A percentile compares a stretch with the other conserved stretches of the same genome.
Conservation (phyloP, 2,888 invertebrate genomes). For the Saturnia pavonia region DNA sequence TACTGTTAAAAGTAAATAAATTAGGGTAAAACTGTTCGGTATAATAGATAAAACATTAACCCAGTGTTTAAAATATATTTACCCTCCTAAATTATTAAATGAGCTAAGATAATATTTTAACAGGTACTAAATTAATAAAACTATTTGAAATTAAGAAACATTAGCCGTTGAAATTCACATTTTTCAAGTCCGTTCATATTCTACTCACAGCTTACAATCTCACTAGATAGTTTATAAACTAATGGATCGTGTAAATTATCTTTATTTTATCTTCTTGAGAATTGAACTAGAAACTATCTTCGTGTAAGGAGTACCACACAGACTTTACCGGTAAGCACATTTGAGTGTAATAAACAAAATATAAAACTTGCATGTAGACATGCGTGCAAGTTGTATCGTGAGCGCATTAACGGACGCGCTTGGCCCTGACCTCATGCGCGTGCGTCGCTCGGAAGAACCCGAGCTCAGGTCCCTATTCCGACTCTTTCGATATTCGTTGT, state of each 20-base stretch:
- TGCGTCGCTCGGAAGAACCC: slow-evolving; percentile 23
- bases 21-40: not conserved
- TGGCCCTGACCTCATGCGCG: slow-evolving; percentile 25
- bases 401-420: slow-evolving; percentile 23
- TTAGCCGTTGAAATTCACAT: no score
- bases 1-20: not conserved
- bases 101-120: no score
- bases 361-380: slow-evolving; percentile 10
- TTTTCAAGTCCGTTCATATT: no score
- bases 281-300: not conserved
- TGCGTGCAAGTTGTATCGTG: slow-evolving; percentile 5
- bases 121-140: not conserved
- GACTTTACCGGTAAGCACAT: not conserved
- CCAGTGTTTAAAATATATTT: no score
- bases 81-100: no score
- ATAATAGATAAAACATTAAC: no score
- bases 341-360: slow-evolving; percentile 1
- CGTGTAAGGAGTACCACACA: not conserved
- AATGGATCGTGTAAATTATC: no score
- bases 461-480: not conserved
- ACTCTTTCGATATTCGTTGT: not conserved
- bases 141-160: not conserved
- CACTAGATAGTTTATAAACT: no score
- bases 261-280: not conserved
- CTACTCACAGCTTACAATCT: no score